Conservation (phyloP, 2,888 invertebrate species). For the Incurvaria masculella region DNA sequence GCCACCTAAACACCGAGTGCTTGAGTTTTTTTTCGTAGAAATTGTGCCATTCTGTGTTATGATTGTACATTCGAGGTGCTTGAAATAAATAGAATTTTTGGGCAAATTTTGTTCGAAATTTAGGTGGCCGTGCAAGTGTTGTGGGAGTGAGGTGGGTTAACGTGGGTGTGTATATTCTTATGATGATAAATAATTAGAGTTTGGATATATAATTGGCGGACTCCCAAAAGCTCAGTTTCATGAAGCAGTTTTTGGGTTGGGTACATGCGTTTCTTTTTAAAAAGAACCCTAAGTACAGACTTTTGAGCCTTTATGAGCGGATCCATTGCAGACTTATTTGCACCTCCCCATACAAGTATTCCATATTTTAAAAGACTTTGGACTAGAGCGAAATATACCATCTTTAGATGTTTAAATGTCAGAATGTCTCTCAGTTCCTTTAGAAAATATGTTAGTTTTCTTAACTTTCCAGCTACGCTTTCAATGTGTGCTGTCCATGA, state of each 20-base stretch:
- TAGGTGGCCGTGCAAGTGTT: no score
- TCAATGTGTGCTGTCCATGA: neutral
- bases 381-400: neutral
- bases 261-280: neutral
- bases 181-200: neutral
- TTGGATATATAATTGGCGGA: neutral
- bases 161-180: no score
- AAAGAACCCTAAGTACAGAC: neutral
- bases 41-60: no score
- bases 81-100: no score
- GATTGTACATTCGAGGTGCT: no score
- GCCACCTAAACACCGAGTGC: no score
- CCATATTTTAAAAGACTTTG: neutral
- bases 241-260: neutral
- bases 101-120: no score
- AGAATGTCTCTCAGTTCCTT: neutral
- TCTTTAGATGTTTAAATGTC: neutral
- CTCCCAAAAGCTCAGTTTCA: neutral
- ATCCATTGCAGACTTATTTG: neutral
- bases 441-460: neutral
- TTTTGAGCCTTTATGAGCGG: neutral
- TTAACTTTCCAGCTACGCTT: neutral
- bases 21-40: no score
- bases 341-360: neutral
- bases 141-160: no score